Base-by-base conservation (phyloP, 2,797 vertebrate genomes). In the Thripadectes ignobilis region DNA sequence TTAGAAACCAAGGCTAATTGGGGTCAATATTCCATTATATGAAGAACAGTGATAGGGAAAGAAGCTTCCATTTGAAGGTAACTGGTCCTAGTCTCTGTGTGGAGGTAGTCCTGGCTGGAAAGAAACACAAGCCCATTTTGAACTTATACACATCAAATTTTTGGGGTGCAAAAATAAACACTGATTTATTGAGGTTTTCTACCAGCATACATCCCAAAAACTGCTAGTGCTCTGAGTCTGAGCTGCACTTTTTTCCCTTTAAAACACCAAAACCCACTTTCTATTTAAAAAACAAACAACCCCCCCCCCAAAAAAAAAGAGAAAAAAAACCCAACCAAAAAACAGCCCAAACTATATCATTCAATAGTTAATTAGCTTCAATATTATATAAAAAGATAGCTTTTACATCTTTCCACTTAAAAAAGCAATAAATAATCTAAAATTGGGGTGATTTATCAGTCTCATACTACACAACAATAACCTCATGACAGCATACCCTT, bases 1-100 rank as follows among this genome's bases (percentile, higher is more conserved):
- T 67, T 83, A 85, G 89, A 91, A 87, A 77, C 13, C 3, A 32
- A 66, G 52, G 67, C 30, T 90, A 95, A 93, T 63, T 73, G 48
- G 34, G 57, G 62, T 58, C 34, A 80, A 68, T 89, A 91, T 71
- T 85, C 45, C 46, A 52, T 57, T 74, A 46, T 46, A 67, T 71
- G 38, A 74, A 71, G 22, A 30, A 80, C 20, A 85, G 15, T 49
- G 14, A 34, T 34, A 71, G 38, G 30, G 30, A 92, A 95, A 85
- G 49, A 29, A 90, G 38, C 52, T 90, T 89, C 76, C 14, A 43
- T 83, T 54, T 85, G 85, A 76, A 67, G 41, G 38, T 52, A 63
- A 34, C 16, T 76, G 34, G 14, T 57, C 58, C 34, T 61, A 54
- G 29, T 22, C 66, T 85, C 19, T 30, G 23, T 34, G 19, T 66